phyloP scores from a whole-genome alignment of 2,888 invertebrate species.

The Cyclophora albipunctata region DNA sequence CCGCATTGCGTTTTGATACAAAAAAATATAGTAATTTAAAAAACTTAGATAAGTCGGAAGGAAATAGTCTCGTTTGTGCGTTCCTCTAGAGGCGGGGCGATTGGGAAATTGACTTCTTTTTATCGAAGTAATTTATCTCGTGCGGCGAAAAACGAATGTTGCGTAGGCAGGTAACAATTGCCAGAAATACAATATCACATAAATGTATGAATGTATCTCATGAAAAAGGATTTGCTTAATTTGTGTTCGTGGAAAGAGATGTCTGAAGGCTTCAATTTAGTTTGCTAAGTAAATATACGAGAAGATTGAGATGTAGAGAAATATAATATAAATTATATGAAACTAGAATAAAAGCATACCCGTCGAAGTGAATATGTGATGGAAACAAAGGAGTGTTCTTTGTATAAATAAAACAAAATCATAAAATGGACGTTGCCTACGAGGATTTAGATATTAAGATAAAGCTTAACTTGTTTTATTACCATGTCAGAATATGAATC shows the following conservation, averaged over 20 bases:
- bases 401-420: neutral
- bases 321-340: no score
- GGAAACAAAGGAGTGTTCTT: neutral
- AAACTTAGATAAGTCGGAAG: constrained; percentile 14
- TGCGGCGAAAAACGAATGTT: neutral
- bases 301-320: no score
- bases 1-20: constrained; percentile 33
- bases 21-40: constrained; percentile 15
- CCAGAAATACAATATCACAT: no score
- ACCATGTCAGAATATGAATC: constrained; percentile 10
- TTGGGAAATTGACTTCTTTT: constrained; percentile 13
- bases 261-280: no score
- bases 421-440: constrained; percentile 2
- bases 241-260: no score
- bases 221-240: no score
- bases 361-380: no score
- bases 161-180: no score
- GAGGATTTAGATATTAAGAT: constrained; percentile 6
- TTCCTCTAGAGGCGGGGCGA: constrained; percentile 10
- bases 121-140: constrained; percentile 12
- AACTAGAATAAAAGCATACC: no score
- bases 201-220: no score
- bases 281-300: no score
- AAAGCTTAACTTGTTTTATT: constrained; percentile 7
- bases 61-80: constrained; percentile 12